Evolutionary conservation across 2,113 vertebrate species (phyloP).

Genomic region (Rafetus swinhoei): DNA sequence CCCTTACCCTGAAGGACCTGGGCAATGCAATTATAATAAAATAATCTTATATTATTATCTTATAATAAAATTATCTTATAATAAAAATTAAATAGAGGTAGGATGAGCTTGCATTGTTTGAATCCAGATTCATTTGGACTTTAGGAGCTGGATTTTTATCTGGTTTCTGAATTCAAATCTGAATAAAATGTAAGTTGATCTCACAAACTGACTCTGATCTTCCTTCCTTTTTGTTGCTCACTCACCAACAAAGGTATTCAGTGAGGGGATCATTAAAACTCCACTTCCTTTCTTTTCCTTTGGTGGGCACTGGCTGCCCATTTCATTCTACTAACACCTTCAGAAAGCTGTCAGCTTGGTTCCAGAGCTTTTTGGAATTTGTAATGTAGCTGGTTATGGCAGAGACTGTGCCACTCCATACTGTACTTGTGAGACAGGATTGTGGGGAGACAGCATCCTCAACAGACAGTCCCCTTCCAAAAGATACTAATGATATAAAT

Average conservation of each 20-base stretch:
- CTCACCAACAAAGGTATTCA: neutral
- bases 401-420: neutral
- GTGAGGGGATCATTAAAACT: neutral
- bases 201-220: neutral
- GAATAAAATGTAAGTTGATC: neutral
- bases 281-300: neutral
- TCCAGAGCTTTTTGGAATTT: neutral
- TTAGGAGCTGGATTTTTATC: neutral
- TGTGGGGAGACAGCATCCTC: neutral
- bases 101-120: neutral
- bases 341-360: neutral
- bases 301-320: neutral
- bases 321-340: neutral
- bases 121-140: slow-evolving; percentile 12
- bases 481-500: neutral
- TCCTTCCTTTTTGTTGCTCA: neutral
- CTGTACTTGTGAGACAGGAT: neutral
- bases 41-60: too few relatives aligned
- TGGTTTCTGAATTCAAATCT: neutral
- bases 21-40: too few relatives aligned
- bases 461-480: neutral
- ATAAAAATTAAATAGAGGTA: neutral
- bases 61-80: too few relatives aligned
- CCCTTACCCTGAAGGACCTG: too few relatives aligned
- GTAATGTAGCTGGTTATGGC: neutral